These are phyloP conservation scores for Limnephilus rhombicus DNA, from an alignment of 2,888 invertebrate species.

Conservation along the genomic window DNA sequence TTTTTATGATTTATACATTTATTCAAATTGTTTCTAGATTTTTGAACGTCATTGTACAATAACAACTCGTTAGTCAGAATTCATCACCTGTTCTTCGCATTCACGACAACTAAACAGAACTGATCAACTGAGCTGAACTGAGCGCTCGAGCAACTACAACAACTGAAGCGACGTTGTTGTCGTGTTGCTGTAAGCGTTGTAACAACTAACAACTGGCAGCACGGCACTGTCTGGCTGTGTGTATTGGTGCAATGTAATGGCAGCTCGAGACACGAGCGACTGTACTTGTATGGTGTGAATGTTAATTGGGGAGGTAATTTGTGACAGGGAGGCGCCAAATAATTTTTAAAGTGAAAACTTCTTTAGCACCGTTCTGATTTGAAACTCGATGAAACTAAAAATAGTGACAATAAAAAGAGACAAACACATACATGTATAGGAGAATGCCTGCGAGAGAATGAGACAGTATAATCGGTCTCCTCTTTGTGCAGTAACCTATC, in stretches of 20 bases:
- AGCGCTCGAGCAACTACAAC: neutral
- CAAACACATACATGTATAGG: too few species aligned
- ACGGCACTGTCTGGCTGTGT: neutral
- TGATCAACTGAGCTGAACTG: neutral
- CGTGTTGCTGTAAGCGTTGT: neutral
- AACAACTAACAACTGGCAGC: neutral
- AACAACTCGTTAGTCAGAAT: constrained; percentile 18
- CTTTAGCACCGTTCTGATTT: too few species aligned
- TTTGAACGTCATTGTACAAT: neutral
- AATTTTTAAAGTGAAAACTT: neutral
- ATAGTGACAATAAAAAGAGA: too few species aligned
- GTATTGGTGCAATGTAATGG: neutral
- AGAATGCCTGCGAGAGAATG: too few species aligned
- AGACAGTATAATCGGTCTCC: too few species aligned
- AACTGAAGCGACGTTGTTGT: neutral
- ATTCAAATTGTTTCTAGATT: neutral
- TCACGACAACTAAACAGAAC: neutral
- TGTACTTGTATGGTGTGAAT: neutral
- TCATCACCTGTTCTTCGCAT: constrained; percentile 32
- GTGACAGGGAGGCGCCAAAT: neutral
- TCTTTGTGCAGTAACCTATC: too few species aligned
- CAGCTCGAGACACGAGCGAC: neutral
- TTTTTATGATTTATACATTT: too few species aligned
- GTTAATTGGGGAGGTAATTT: neutral
- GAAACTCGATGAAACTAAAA: too few species aligned